Percentiles rank a stretch among this genome's conserved stretches.
Evolutionary conservation across 1,140 invertebrate genomes (phyloP).

Genomic region (Camponotus vicinus): DNA sequence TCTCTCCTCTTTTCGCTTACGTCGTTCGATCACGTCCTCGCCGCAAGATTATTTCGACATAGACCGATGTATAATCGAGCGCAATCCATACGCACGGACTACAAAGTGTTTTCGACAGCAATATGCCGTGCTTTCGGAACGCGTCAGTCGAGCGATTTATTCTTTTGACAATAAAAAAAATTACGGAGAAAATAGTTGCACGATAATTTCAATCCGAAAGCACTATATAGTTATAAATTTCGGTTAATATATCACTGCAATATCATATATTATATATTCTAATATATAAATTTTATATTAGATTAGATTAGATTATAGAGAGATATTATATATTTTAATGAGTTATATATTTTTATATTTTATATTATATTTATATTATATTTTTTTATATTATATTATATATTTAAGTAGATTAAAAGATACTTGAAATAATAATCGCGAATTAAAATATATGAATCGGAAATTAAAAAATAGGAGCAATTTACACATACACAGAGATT

Average conservation of each 20-base stretch:
- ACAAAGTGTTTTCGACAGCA: neutral
- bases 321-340: too few species aligned
- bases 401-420: neutral
- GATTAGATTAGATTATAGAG: too few species aligned
- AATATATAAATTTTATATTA: too few species aligned
- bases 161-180: neutral
- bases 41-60: constrained; percentile 74
- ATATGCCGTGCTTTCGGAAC: constrained; percentile 23
- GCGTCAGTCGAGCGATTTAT: constrained; percentile 24
- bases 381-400: neutral
- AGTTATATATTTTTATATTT: too few species aligned
- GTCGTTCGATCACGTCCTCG: constrained; percentile 46
- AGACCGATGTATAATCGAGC: constrained; percentile 20
- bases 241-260: neutral
- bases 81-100: constrained; percentile 28
- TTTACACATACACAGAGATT: neutral
- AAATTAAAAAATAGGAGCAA: neutral
- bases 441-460: neutral
- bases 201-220: neutral
- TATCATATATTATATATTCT: neutral
- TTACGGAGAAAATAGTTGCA: neutral
- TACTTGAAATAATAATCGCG: neutral
- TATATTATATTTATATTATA: too few species aligned
- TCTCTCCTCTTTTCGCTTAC: constrained; percentile 30
- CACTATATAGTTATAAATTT: neutral